Evolutionary conservation across 2,797 vertebrate species (phyloP), one percentile per base, ranked within the genome.

Genomic region (Pseudomugil gertrudae): DNA sequence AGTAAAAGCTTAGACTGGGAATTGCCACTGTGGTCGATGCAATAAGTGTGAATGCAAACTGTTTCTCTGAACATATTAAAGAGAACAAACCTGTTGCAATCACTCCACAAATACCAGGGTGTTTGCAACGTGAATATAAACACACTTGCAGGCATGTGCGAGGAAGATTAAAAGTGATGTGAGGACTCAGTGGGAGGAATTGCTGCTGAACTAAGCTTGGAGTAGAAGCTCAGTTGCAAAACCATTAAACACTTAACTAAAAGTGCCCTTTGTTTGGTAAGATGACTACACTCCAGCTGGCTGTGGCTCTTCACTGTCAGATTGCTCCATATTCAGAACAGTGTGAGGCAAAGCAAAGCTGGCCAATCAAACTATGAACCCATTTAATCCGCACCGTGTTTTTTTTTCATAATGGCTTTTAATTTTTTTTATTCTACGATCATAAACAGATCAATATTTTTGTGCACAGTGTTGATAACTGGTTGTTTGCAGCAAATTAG

Each of bases 241-340:
- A 73, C 43, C 61, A 76, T 83, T 83, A 66, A 47, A 62, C 55
- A 51, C 66, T 63, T 14, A 40, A 60, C 63, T 87, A 81, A 88
- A 87, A 79, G 63, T 81, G 63, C 56, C 62, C 84, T 86, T 84
- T 85, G 78, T 90, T 77, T 50, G 64, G 26, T 55, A 43, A 69
- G 70, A 81, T 45, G 38, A 35, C 57, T 30, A 5, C 30, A 30
- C 54, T 79, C 69, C 76, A 80, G 75, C 81, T 82, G 79, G 79
- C 71, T 66, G 24, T 4, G 13, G 64, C 57, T 72, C 61, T 71
- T 72, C 63, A 23, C 64, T 36, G 77, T 77, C 64, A 64, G 58
- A 72, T 51, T 60, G 61, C 73, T 69, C 45, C 55, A 66, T 68
- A 66, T 72, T 63, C 76, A 56, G 75, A 81, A 57, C 50, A 1